Evolutionary conservation across 1,140 invertebrate species (phyloP).

Genomic region (Harpegnathos saltator): DNA sequence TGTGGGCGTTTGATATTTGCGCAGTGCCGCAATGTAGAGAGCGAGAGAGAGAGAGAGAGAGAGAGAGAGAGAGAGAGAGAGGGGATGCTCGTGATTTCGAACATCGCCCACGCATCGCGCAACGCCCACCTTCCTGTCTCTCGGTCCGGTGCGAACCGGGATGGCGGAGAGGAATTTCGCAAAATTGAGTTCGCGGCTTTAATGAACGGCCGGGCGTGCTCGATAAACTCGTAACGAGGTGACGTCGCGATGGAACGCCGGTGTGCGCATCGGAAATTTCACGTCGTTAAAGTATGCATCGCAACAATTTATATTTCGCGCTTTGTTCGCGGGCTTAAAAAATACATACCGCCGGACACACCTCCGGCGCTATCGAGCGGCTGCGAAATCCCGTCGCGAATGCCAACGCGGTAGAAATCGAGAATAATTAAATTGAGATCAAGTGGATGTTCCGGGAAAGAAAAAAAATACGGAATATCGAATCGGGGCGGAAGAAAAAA

Average conservation of each 20-base stretch:
- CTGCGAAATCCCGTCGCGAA: no score
- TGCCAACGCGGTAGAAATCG: no score
- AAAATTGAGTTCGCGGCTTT: conserved; percentile 39
- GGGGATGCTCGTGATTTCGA: conserved; percentile 23
- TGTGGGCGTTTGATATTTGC: conserved; percentile 67
- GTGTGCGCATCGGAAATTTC: background rate
- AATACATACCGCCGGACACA: no score
- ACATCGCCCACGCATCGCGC: conserved; percentile 52
- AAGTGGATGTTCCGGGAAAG: no score
- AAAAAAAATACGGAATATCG: no score
- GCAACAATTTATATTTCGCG: background rate
- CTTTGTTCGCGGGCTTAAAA: background rate
- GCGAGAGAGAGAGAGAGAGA: no score
- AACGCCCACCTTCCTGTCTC: conserved; percentile 34
- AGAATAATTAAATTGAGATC: no score
- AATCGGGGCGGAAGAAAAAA: no score
- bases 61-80: no score
- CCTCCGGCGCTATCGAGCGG: no score
- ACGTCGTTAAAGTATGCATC: conserved; percentile 25
- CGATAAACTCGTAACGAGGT: conserved; percentile 33
- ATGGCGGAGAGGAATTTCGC: conserved; percentile 18
- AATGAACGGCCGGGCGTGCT: conserved; percentile 9
- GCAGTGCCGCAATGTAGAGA: background rate
- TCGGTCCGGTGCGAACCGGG: background rate
- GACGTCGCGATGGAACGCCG: background rate